Conservation (phyloP, 1,140 invertebrate species). For the Drosophila serrata region DNA sequence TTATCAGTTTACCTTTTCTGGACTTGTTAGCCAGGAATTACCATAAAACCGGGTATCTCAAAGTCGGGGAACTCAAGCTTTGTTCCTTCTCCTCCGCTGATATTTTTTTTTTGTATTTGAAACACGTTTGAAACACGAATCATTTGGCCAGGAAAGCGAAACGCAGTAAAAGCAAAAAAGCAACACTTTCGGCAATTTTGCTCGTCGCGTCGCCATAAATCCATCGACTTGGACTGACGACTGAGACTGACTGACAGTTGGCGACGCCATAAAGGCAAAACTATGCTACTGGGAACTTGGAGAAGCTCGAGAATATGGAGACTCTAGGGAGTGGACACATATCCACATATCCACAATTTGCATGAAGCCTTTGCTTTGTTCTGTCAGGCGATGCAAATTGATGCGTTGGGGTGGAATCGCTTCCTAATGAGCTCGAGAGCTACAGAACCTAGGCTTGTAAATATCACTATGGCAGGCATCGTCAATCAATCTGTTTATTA, state of each 20-base stretch:
- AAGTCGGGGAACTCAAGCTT: not conserved
- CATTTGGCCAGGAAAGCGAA: slow-evolving; percentile 74
- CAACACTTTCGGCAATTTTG: slow-evolving; percentile 69
- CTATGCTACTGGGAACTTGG: slow-evolving; percentile 37
- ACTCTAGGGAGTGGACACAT: slow-evolving; percentile 9
- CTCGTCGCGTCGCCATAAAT: slow-evolving; percentile 67
- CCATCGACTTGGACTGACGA: slow-evolving; percentile 30
- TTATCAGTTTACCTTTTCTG: not conserved
- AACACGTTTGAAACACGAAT: slow-evolving; percentile 67
- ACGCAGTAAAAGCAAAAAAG: slow-evolving; percentile 36
- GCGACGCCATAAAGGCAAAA: slow-evolving; percentile 48
- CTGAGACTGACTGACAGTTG: slow-evolving; percentile 39
- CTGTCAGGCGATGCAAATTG: slow-evolving; percentile 38
- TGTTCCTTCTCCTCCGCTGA: slow-evolving; percentile 17
- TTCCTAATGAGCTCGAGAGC: slow-evolving; percentile 29
- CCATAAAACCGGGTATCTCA: slow-evolving; percentile 1
- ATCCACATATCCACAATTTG: slow-evolving; percentile 28
- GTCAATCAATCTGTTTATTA: slow-evolving; percentile 25
- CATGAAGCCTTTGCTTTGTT: slow-evolving; percentile 47
- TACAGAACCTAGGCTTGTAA: slow-evolving; percentile 2
- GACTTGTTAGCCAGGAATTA: not conserved
- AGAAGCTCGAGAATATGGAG: not conserved
- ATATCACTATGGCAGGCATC: slow-evolving; percentile 3
- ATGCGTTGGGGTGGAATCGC: slow-evolving; percentile 14
- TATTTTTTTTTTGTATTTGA: slow-evolving; percentile 61